Evolutionary conservation across 2,888 invertebrate species (phyloP), one percentile per base, ranked within the genome.

Genomic region (Abrostola triplasia): DNA sequence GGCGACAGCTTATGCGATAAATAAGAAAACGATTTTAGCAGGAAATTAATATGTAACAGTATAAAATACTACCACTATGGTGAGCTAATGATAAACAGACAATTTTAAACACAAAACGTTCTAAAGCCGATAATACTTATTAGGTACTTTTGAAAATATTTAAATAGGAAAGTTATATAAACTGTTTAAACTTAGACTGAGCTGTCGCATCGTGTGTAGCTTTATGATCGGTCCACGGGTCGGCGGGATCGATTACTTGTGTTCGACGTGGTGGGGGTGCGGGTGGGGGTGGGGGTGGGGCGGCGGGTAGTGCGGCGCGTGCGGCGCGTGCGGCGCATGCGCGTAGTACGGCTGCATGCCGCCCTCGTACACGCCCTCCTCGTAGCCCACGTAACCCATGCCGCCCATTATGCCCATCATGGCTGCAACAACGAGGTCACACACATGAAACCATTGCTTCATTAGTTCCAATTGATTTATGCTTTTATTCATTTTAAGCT

Each of bases 341-440:
- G 69, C 70, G 79, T 77, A 87, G 81, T 85, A 90, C 57, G 84
- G 85, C 73, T 82, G 84, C 67, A 87, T 79, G 55, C 80, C 77
- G 57, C 82, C 84, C 83, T 88, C 92, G 83, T 92, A 91, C 60
- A 88, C 83, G 40, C 88, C 84, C 65, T 93, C 92, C 60, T 92
- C 91, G 88, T 92, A 91, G 55, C 86, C 86, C 77, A 92, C 81
- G 87, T 92, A 94, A 40, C 90, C 85, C 90, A 93, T 88, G 48
- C 90, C 90, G 35, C 91, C 84, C 91, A 94, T 90, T 92, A 94
- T 92, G 59, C 92, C 90, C 91, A 93, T 89, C 93, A 93, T 92
- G 0, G 79, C 93, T 92, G 88, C 1, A 71, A 74, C 1, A 24
- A 4, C 24, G 24, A 24, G 4, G 24, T 2, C 24, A 61, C 62